Evolutionary conservation across 2,888 invertebrate genomes (phyloP), one percentile per base, ranked within the genome.

Genomic region (Palloptera scutellata): DNA sequence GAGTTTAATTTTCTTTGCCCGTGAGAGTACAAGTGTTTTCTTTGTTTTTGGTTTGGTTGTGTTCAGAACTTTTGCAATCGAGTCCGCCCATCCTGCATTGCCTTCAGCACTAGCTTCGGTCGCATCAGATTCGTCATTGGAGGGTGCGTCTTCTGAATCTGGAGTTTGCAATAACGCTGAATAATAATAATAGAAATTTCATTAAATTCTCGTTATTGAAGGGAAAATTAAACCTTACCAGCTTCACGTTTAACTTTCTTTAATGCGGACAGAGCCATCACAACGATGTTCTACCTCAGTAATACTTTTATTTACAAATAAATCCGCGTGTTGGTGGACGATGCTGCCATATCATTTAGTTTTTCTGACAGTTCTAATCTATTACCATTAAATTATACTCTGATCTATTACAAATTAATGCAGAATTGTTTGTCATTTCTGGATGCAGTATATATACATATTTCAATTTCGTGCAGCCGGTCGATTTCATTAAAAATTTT

Each of bases 11-110:
- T 92, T 93, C 79, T 93, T 94, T 0, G 94, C 94, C 79, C 92
- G 90, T 0, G 94, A 92, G 48, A 96, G 83, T 0, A 94, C 92
- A 64, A 92, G 84, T 0, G 90, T 88, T 80, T 91, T 93, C 76
- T 92, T 92, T 53, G 88, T 87, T 82, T 91, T 91, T 0, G 93
- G 91, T 80, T 92, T 92, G 41, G 88, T 91, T 1, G 91, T 88
- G 68, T 88, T 89, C 30, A 95, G 86, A 73, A 95, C 92, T 84
- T 94, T 94, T 9, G 90, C 87, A 79, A 95, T 89, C 0, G 92
- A 93, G 84, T 94, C 91, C 1, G 93, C 94, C 94, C 94, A 95
- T 2, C 91, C 92, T 71, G 88, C 85, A 81, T 93, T 93, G 0
- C 86, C 87, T 45, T 75, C 74, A 1, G 17, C 69, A 1, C 45